Percentiles rank a stretch among this genome's conserved stretches.
Conservation (phyloP, 53 echinoderm and acorn worm genomes). For the Holothuria scabra region DNA sequence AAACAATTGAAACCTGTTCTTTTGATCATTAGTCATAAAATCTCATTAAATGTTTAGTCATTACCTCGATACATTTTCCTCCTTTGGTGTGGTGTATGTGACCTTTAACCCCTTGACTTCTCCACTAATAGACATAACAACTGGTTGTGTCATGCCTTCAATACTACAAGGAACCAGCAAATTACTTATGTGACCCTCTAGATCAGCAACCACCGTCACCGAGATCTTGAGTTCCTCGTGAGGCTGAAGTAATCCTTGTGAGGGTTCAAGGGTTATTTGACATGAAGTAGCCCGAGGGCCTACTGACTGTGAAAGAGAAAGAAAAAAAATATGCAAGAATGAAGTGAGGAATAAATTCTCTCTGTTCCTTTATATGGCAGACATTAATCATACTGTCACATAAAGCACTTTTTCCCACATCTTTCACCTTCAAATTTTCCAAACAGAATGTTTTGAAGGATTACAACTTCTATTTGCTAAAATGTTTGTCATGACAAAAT, state of each 20-base stretch:
- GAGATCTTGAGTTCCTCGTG: slow-evolving; percentile 69
- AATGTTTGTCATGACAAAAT: too few species aligned
- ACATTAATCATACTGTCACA: neutral
- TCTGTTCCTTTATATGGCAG: neutral
- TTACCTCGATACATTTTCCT: slow-evolving; percentile 11
- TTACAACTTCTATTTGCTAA: too few species aligned
- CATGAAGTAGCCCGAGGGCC: slow-evolving; percentile 75
- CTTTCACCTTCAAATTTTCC: too few species aligned
- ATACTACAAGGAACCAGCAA: slow-evolving; percentile 79
- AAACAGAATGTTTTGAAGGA: too few species aligned
- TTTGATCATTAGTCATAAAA: too few species aligned
- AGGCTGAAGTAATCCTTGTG: slow-evolving; percentile 66
- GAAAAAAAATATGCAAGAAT: neutral
- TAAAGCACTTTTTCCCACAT: too few species aligned
- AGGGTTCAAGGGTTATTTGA: slow-evolving; percentile 80
- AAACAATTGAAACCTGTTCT: too few species aligned
- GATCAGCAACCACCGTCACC: slow-evolving; percentile 65
- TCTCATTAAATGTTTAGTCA: too few species aligned
- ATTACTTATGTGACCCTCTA: slow-evolving; percentile 70
- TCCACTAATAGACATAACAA: slow-evolving; percentile 67
- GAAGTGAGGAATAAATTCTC: neutral
- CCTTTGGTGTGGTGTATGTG: slow-evolving; percentile 68
- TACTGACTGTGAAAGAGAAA: slow-evolving; percentile 55
- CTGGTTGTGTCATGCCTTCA: slow-evolving; percentile 80
- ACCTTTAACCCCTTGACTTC: slow-evolving; percentile 84